Base-by-base conservation (phyloP, 2,113 vertebrate genomes). In the Aythya baeri region DNA sequence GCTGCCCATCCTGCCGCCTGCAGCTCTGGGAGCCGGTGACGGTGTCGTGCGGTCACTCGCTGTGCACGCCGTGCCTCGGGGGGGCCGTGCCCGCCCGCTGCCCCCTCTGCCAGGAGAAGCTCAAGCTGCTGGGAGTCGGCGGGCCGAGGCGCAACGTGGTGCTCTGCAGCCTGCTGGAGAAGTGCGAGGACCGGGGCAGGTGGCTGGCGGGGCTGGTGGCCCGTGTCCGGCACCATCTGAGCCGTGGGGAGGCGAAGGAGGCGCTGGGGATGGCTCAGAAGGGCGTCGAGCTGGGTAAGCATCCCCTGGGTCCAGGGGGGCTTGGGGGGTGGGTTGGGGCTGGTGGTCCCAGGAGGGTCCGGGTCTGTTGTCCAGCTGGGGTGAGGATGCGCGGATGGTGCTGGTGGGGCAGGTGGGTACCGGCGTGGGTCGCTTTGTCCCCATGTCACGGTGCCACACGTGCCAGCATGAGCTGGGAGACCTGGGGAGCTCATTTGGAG, bases 11-110 rank as follows among this genome's bases (percentile, higher is more conserved):
- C 25, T 99, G 99, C 57, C 96, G 93, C 81, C 96, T 98, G 79
- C 93, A 98, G 11, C 98, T 99, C 94, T 97, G 97, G 96, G 98
- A 99, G 84, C 98, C 99, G 49, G 98, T 98, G 90, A 99, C 98
- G 20, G 91, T 98, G 86, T 94, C 97, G 9, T 99, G 99, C 96
- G 99, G 99, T 2, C 98, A 99, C 96, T 98, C 98, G 11, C 98
- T 99, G 86, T 99, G 99, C 95, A 97, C 98, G 74, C 84, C 98
- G 14, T 99, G 99, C 95, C 94, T 98, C 21, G 97, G 88, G 20
- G 94, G 83, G 14, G 89, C 63, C 90, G 90, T 97, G 31, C 97
- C 96, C 22, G 36, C 97, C 58, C 97, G 93, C 87, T 99, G 99
- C 83, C 98, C 98, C 21, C 46, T 96, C 11, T 99, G 99, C 96